These are phyloP conservation scores for Ptilodon capucinus DNA, from an alignment of 2,888 invertebrate species.

Conservation along the genomic window DNA sequence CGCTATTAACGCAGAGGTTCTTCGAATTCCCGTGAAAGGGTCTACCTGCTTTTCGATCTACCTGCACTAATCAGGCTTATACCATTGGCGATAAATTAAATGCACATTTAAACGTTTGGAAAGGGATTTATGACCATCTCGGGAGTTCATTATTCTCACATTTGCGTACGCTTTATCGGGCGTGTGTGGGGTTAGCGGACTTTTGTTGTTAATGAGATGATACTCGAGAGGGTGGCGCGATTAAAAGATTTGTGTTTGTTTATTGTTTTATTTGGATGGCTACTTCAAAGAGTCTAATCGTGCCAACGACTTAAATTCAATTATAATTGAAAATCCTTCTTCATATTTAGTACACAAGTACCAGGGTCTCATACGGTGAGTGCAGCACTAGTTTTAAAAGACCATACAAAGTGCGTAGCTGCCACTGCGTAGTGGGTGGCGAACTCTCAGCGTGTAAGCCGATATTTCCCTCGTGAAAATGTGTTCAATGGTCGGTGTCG, in stretches of 20 bases:
- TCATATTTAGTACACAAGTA: too few relatives aligned
- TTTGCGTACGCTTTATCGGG: slow-evolving; percentile 49
- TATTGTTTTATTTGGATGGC: slow-evolving; percentile 2
- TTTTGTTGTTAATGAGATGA: slow-evolving; percentile 9
- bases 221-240: slow-evolving; percentile 6
- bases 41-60: slow-evolving; percentile 63
- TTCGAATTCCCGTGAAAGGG: slow-evolving; percentile 63
- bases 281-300: not conserved
- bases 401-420: slow-evolving; percentile 41
- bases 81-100: slow-evolving; percentile 72
- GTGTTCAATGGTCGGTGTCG: slow-evolving; percentile 76
- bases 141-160: slow-evolving; percentile 65
- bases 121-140: slow-evolving; percentile 58
- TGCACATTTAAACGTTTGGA: slow-evolving; percentile 48
- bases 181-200: slow-evolving; percentile 24
- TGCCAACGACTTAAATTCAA: not conserved
- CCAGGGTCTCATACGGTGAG: slow-evolving; percentile 44
- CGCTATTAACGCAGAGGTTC: slow-evolving; percentile 28
- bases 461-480: slow-evolving; percentile 80
- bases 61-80: slow-evolving; percentile 68
- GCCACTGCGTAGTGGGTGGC: slow-evolving; percentile 80
- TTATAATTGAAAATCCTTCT: not conserved
- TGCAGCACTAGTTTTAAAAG: slow-evolving; percentile 48
- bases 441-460: slow-evolving; percentile 64
- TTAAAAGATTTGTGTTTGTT: slow-evolving; percentile 1